Base-by-base conservation (phyloP, 2,113 vertebrate species). In the Oreochromis tanganicae region DNA sequence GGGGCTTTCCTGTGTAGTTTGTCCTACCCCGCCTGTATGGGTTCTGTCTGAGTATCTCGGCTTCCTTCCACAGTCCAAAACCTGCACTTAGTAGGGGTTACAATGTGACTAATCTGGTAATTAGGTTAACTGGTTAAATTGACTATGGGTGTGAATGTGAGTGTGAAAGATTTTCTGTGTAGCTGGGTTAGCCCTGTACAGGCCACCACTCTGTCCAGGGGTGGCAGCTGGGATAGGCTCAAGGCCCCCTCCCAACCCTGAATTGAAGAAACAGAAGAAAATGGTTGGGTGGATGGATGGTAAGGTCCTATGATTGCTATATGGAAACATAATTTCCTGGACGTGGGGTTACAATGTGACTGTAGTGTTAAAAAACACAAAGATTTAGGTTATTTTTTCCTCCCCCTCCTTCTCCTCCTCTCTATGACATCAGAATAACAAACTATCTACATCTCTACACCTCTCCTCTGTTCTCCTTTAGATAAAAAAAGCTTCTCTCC, bases 401-500 rank as follows among this genome's bases (percentile, higher is more conserved):
- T 13, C n/a, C 66, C 38, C 24, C 17, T 12, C 36, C 21, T 73
- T 43, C 43, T 89, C 83, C 27, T 61, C 16, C 24, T 84, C 19
- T 81, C 41, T 57, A 38, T 80, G 21, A 78, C 68, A 87, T 71
- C 63, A 54, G 34, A 79, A 82, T 80, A 85, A 78, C 80, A 81
- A 73, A 38, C 5, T 36, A 27, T 48, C 4, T 32, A 36, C 6
- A 55, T 56, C 73, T 11, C 87, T 66, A 46, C 78, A 68, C 82
- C 32, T 61, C 54, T 80, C 78, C 0, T 52, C 68, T 19, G 24
- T 73, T 83, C 24, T 78, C 21, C 79, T 86, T 27, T 81, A 78
- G 19, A 68, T 7, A 63, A 86, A 94, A 94, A 93, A 91, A 87
- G 92, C 85, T 66, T 5, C 85, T 88, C 88, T 81, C 84, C 48